Evolutionary conservation across 92 coral and sea anemone genomes (phyloP), one percentile per base, ranked within the genome.

Genomic region (Paragorgia papillata): DNA sequence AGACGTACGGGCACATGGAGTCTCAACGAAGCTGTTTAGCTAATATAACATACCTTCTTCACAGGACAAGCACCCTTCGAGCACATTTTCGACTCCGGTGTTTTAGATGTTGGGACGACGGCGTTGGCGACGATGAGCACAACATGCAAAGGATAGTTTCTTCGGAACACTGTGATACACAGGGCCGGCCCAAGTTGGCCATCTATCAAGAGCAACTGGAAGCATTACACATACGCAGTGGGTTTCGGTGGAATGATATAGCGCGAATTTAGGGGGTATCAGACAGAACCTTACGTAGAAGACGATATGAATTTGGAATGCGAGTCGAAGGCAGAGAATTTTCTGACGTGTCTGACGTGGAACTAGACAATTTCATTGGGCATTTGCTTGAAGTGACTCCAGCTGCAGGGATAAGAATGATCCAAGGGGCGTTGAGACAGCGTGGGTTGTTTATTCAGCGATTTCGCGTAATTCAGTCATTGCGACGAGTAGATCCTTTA

Each of bases 401-500:
- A 12, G 51, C 75, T 41, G 80, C 89, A 27, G 89, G 92, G 46
- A 79, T 80, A 27, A 76, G 86, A 65, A 75, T 84, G 79, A 86
- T 81, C 1, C 89, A 84, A 75, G 92, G 89, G 61, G 78, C 84
- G 18, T 66, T 81, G 17, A 44, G 66, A 32, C 50, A 32, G 30
- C 56, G 74, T 26, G 79, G 89, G 18, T 57, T 83, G 34, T 14
- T 48, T 22, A 71, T 88, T 12, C 88, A 88, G 48, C 80, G 86
- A 57, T 30, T 29, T 49, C 75, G 88, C 30, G 79, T 88, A 12
- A 76, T 89, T 56, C 85, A 79, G 9, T 49, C 89, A 26, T 61
- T 89, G 76, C 74, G 83, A 15, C 65, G 92, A 69, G 86, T 88
- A 41, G 87, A 88, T 79, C 89, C 89, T 7, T 83, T 88, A 21